Percentiles rank a stretch among this genome's conserved stretches.
phyloP scores from a whole-genome alignment of 1,140 invertebrate species.

The Heliconius hermathena region DNA sequence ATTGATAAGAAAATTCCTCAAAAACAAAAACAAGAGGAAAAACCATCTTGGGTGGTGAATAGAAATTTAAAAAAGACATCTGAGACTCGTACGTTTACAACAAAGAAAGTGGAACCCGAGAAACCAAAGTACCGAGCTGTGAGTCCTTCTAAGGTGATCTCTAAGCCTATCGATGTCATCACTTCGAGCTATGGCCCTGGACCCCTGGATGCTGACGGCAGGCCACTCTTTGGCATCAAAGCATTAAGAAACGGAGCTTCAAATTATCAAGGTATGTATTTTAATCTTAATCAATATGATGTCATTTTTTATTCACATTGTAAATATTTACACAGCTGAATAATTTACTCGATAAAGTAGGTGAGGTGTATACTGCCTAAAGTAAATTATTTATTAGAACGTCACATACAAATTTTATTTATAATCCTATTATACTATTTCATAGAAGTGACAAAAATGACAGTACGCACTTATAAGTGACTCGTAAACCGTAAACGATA shows the following conservation, averaged over 20 bases:
- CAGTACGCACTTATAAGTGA: neutral
- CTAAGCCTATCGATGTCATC: conserved; percentile 83
- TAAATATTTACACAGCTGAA: conserved; percentile 48
- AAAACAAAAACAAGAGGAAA: conserved; percentile 65
- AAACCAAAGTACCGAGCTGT: conserved; percentile 67
- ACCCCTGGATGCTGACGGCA: conserved; percentile 89
- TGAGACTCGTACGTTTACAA: conserved; percentile 70
- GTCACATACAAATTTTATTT: neutral
- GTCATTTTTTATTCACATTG: conserved; percentile 55
- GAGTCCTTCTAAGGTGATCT: conserved; percentile 70
- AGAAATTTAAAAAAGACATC: conserved; percentile 79
- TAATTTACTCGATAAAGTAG: conserved; percentile 6
- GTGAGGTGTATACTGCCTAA: neutral
- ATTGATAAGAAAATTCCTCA: conserved; percentile 64
- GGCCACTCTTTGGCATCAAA: conserved; percentile 88
- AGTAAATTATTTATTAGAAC: neutral
- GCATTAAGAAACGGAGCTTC: conserved; percentile 85
- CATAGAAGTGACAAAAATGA: neutral
- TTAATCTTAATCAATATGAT: conserved; percentile 52
- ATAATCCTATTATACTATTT: neutral
- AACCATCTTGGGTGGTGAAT: conserved; percentile 83
- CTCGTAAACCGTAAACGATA: conserved; percentile 22
- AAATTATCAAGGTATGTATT: conserved; percentile 74
- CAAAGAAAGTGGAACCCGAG: conserved; percentile 72
- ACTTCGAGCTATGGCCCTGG: conserved; percentile 91